Evolutionary conservation across 1,140 invertebrate genomes (phyloP), one percentile per base, ranked within the genome.

Genomic region (Chymomyza costata): DNA sequence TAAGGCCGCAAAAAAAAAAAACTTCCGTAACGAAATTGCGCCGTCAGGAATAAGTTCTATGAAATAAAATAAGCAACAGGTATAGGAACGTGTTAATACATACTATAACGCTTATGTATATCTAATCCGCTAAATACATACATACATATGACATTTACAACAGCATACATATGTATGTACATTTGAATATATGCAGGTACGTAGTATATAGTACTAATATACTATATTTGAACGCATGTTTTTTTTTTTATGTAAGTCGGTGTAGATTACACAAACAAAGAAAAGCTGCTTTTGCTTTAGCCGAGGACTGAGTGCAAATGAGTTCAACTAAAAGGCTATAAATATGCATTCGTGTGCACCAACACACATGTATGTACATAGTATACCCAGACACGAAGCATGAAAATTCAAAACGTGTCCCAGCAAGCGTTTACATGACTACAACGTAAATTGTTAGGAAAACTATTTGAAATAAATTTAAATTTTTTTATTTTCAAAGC

Each of bases 401-500:
- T n/a, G n/a, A n/a, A n/a, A n/a, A n/a, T n/a, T n/a, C n/a, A n/a
- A n/a, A n/a, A n/a, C n/a, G n/a, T n/a, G n/a, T n/a, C n/a, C n/a
- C n/a, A n/a, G n/a, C n/a, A n/a, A n/a, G n/a, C n/a, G n/a, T n/a
- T n/a, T n/a, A n/a, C n/a, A n/a, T n/a, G n/a, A n/a, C n/a, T n/a
- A n/a, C n/a, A n/a, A n/a, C n/a, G n/a, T n/a, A n/a, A n/a, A n/a
- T n/a, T n/a, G n/a, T n/a, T n/a, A n/a, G n/a, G n/a, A n/a, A n/a
- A n/a, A n/a, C n/a, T n/a, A n/a, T n/a, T n/a, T n/a, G n/a, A 28
- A 28, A 28, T 28, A 10, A 5, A 28, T 28, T 28, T 28, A 6
- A 10, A 28, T 69, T 40, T 76, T 53, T 78, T 78, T 78, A 80
- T 78, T 78, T 67, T 64, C 54, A 56, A 78, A 45, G 31, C 66